These are phyloP conservation scores for Oncorhynchus masou DNA, from an alignment of 2,113 vertebrate genomes.

Conservation along the genomic window DNA sequence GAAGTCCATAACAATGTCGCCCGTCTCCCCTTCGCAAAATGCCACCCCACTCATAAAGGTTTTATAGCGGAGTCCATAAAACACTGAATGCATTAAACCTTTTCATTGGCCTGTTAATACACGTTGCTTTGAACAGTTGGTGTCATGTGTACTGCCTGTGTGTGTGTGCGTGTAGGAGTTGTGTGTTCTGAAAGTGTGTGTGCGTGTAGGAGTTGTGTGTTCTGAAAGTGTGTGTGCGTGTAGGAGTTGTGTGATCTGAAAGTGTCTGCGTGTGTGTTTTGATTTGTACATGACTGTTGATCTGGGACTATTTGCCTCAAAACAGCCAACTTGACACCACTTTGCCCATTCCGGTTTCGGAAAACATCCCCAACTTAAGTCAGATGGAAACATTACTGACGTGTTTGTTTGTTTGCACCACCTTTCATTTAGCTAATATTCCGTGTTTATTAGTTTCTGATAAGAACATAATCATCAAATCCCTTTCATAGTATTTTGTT, in stretches of 20 bases:
- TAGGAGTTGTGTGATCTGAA: no score
- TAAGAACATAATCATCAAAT: no score
- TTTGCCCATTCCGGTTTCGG: background rate
- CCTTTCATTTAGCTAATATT: background rate
- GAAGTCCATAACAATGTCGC: constrained; percentile 37
- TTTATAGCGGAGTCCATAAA: constrained; percentile 54
- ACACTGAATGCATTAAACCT: constrained; percentile 38
- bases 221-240: no score
- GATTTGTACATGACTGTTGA: background rate
- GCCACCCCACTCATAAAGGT: constrained; percentile 48
- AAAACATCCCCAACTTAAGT: background rate
- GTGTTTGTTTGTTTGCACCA: background rate
- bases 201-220: no score
- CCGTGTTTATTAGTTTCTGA: no score
- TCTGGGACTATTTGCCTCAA: background rate
- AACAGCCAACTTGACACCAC: background rate
- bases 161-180: constrained; percentile 7
- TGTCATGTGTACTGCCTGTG: constrained; percentile 16
- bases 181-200: background rate
- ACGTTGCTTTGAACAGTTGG: constrained; percentile 29
- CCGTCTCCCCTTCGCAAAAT: constrained; percentile 38
- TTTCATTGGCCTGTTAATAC: constrained; percentile 45
- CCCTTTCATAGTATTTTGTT: background rate
- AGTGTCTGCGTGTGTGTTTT: background rate
- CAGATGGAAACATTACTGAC: background rate